Evolutionary conservation across 2,888 invertebrate species (phyloP), one percentile per base, ranked within the genome.

Genomic region (Linnaemya tessellans): DNA sequence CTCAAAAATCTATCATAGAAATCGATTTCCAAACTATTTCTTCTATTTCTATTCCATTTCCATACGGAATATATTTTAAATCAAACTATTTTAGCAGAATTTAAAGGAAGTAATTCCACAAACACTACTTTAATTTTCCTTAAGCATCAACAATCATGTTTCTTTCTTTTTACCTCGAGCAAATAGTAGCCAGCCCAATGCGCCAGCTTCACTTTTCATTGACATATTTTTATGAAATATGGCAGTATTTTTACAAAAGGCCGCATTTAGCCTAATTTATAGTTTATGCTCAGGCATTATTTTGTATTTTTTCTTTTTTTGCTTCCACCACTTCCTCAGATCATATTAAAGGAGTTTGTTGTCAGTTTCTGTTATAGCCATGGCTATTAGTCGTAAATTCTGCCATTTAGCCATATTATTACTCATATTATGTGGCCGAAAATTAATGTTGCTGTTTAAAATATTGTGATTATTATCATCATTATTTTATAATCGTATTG

Each of bases 381-480:
- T 41, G 43, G n/a, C 56, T 46, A 41, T 46, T 18, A n/a, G n/a
- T n/a, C n/a, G n/a, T n/a, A 75, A 38, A 15, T 68, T 49, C 73
- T 38, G 7, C 18, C 62, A 70, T 78, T 81, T 84, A 64, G 58
- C 70, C 65, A 74, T 65, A 67, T 74, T 78, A 81, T 41, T 70
- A 54, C n/a, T 38, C 20, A 5, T 74, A 54, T 80, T 74, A 49
- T 64, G 73, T 79, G 58, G 68, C 13, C 49, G 11, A 41, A 78
- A 77, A 68, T 84, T 56, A 68, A 81, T 78, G 73, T 74, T 70
- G 68, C 56, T 70, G 64, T 70, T 81, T 74, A 38, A 79, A 80
- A 79, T 68, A 74, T 58, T 70, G 78, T 64, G 84, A 84, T 84
- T 84, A 84, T 84, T 56, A 78, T 56, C 65, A 25, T 51, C 38